Evolutionary conservation across 37 sponge, comb jelly and placozoan species (phyloP).

Genomic region (Chondrosia reniformis): DNA sequence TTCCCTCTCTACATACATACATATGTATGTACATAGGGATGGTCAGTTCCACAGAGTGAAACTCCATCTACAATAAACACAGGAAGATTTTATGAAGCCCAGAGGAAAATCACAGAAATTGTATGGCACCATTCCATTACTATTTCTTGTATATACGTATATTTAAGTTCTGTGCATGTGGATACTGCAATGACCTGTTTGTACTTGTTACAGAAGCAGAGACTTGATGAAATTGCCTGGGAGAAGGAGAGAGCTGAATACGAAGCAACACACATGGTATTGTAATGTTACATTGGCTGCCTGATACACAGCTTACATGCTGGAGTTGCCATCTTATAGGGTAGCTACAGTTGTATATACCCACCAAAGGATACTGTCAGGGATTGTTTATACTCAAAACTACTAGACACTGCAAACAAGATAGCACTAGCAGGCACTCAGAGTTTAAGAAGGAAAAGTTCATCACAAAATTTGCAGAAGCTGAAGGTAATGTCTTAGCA

Average conservation of each 20-base stretch:
- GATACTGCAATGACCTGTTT: background rate
- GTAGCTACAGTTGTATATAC: slow-evolving; percentile 58
- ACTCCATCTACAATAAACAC: slow-evolving; percentile 3
- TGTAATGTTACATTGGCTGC: background rate
- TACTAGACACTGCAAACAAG: slow-evolving; percentile 12
- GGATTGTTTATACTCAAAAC: slow-evolving; percentile 21
- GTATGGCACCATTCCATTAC: background rate
- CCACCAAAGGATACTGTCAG: slow-evolving; percentile 47
- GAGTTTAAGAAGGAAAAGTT: background rate
- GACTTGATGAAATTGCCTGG: slow-evolving; percentile 37
- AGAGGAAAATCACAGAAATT: slow-evolving; percentile 13
- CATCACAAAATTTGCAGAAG: background rate
- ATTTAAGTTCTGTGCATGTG: background rate
- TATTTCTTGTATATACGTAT: background rate
- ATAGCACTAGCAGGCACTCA: background rate
- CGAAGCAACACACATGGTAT: slow-evolving; percentile 55
- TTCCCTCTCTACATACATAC: background rate
- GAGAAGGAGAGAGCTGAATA: slow-evolving; percentile 43
- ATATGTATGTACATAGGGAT: background rate
- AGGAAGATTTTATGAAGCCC: slow-evolving; percentile 2
- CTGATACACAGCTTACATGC: background rate
- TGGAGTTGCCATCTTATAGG: slow-evolving; percentile 17
- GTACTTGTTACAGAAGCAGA: slow-evolving; percentile 42
- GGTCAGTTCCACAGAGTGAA: slow-evolving; percentile 23
- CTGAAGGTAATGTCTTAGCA: slow-evolving; percentile 9